A percentile compares a stretch with the other conserved stretches of the same genome.
phyloP scores from a whole-genome alignment of 2,888 invertebrate species.

The Drosophila nigritarsus region DNA sequence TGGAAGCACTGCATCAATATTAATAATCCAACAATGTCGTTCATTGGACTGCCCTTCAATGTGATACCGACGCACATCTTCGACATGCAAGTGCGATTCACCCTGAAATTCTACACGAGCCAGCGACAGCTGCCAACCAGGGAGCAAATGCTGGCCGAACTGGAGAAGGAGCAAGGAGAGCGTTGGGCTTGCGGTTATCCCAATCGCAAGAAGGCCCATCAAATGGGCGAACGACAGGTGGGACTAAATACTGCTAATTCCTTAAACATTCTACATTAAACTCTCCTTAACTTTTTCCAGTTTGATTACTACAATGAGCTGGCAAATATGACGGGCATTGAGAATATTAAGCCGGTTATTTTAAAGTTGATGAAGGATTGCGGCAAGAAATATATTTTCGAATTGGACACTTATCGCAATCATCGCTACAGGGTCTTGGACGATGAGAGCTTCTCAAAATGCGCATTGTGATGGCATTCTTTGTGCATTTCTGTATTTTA shows the following conservation, averaged over 20 bases:
- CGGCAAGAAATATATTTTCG: constrained; percentile 87
- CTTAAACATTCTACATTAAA: background rate
- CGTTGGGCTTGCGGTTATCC: constrained; percentile 85
- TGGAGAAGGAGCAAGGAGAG: constrained; percentile 87
- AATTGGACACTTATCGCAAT: constrained; percentile 87
- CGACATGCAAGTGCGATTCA: constrained; percentile 90
- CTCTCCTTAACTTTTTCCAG: constrained; percentile 80
- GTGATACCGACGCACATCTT: constrained; percentile 94
- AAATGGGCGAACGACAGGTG: constrained; percentile 85
- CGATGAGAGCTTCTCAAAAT: constrained; percentile 85
- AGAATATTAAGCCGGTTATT: constrained; percentile 88
- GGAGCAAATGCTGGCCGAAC: constrained; percentile 88
- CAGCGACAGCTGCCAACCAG: constrained; percentile 87
- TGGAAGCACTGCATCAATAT: constrained; percentile 95
- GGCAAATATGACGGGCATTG: constrained; percentile 87
- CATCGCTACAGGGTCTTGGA: constrained; percentile 89
- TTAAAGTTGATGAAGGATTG: constrained; percentile 90
- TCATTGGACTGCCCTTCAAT: constrained; percentile 92
- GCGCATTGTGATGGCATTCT: constrained; percentile 24
- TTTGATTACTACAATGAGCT: constrained; percentile 90
- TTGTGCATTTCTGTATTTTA: constrained; percentile 15
- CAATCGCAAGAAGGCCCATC: constrained; percentile 91
- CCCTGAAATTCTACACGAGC: constrained; percentile 88
- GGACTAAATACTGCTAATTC: background rate
- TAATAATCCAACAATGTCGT: constrained; percentile 91